A percentile compares a stretch with the other conserved stretches of the same genome.
Conservation (phyloP, 2,797 vertebrate species). For the Oryzias sinensis region DNA sequence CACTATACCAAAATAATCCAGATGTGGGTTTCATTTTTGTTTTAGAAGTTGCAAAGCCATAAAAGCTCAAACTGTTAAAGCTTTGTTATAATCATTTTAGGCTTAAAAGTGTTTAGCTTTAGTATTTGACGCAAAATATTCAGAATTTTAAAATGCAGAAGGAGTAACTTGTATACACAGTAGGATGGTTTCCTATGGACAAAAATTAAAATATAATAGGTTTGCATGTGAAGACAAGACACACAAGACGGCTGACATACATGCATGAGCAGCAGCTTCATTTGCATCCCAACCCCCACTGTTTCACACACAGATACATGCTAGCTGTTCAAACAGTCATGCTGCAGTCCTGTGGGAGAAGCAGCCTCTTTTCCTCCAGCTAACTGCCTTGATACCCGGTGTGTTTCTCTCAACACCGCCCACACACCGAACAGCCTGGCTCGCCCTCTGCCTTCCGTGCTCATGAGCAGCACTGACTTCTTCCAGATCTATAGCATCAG, state of each 20-base stretch:
- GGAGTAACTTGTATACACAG: neutral
- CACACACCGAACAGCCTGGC: slow-evolving; percentile 74
- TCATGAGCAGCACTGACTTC: slow-evolving; percentile 46
- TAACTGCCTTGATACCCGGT: slow-evolving; percentile 49
- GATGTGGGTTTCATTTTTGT: neutral
- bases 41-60: neutral
- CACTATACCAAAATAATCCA: slow-evolving; percentile 22
- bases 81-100: neutral
- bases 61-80: neutral
- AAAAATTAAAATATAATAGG: neutral
- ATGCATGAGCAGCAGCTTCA: slow-evolving; percentile 43
- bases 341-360: slow-evolving; percentile 71
- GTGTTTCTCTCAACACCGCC: slow-evolving; percentile 62
- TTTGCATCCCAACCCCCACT: slow-evolving; percentile 68
- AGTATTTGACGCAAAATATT: neutral
- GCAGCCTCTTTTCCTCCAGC: slow-evolving; percentile 61
- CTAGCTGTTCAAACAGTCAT: slow-evolving; percentile 50
- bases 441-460: slow-evolving; percentile 66
- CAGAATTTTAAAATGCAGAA: neutral
- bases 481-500: slow-evolving; percentile 67
- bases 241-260: slow-evolving; percentile 34
- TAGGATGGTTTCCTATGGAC: slow-evolving; percentile 1
- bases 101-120: too few species aligned
- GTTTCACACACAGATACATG: slow-evolving; percentile 49
- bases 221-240: slow-evolving; percentile 11